A percentile compares a stretch with the other conserved stretches of the same genome.
phyloP scores from a whole-genome alignment of 2,888 invertebrate genomes.

The Geophilus truncorum region DNA sequence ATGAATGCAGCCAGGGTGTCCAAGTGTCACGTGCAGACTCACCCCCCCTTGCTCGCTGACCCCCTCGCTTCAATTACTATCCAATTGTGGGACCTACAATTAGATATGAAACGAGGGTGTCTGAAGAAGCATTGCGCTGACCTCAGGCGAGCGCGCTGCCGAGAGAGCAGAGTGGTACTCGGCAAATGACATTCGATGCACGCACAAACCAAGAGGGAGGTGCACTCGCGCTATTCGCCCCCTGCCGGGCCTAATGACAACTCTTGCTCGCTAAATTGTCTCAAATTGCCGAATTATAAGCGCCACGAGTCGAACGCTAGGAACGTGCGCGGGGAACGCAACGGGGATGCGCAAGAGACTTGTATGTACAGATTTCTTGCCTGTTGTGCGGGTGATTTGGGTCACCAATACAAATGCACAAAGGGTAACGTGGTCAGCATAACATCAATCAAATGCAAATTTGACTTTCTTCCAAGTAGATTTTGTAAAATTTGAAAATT shows the following conservation, averaged over 20 bases:
- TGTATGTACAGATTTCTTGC: conserved; percentile 1
- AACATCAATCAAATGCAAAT: not conserved
- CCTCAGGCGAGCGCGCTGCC: not conserved
- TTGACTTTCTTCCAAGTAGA: not conserved
- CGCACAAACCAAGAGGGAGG: conserved; percentile 14
- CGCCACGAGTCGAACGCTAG: not conserved
- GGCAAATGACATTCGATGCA: conserved; percentile 21
- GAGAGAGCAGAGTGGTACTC: not conserved
- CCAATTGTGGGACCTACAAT: conserved; percentile 13
- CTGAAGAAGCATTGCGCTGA: not conserved
- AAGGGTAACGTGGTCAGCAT: conserved; percentile 2
- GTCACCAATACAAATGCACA: conserved; percentile 1
- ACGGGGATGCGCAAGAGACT: conserved; percentile 1
- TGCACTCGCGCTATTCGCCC: conserved; percentile 5
- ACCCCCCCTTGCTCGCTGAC: not conserved
- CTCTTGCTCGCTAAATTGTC: conserved; percentile 29
- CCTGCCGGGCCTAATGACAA: conserved; percentile 14
- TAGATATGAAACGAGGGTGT: not conserved
- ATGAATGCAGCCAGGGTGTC: not conserved
- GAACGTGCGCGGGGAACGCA: conserved; percentile 11
- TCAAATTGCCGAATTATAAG: conserved; percentile 31
- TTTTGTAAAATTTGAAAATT: too few species aligned
- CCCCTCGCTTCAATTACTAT: conserved; percentile 6
- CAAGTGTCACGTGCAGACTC: conserved; percentile 25
- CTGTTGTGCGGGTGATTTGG: conserved; percentile 4